Conservation (phyloP, 2,888 invertebrate species). For the Drosophila paramelanica region DNA sequence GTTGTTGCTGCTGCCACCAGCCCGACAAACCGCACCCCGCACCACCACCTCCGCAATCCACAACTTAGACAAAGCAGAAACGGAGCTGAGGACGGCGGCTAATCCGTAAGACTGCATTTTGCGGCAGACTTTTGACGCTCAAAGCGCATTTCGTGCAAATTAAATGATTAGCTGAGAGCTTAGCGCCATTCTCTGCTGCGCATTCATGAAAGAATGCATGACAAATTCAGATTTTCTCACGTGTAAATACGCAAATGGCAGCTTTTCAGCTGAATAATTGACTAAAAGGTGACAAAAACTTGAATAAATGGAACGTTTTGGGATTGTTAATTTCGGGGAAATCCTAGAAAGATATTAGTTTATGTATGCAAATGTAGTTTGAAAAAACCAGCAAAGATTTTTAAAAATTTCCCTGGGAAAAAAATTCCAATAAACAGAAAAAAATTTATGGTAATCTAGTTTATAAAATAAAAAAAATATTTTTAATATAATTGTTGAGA, state of each 20-base stretch:
- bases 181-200: neutral
- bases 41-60: neutral
- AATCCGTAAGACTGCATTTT: conserved; percentile 51
- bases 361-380: too few species aligned
- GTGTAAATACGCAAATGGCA: neutral
- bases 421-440: too few species aligned
- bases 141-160: conserved; percentile 55
- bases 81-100: conserved; percentile 19
- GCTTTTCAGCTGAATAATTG: neutral
- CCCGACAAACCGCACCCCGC: neutral
- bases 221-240: conserved; percentile 15
- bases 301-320: too few species aligned
- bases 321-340: too few species aligned
- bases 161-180: conserved; percentile 45
- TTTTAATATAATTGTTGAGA: too few species aligned
- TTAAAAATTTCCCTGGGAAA: too few species aligned
- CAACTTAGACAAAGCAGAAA: neutral
- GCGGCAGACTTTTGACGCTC: conserved; percentile 62
- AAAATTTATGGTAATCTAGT: too few species aligned
- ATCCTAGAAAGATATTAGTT: too few species aligned
- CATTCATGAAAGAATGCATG: conserved; percentile 17
- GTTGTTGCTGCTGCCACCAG: conserved; percentile 28
- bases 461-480: too few species aligned
- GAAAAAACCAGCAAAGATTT: too few species aligned
- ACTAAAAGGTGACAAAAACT: neutral